Percentiles rank a stretch among this genome's conserved stretches.
Conservation (phyloP, 2,888 invertebrate genomes). For the Taphrorychus bicolor region DNA sequence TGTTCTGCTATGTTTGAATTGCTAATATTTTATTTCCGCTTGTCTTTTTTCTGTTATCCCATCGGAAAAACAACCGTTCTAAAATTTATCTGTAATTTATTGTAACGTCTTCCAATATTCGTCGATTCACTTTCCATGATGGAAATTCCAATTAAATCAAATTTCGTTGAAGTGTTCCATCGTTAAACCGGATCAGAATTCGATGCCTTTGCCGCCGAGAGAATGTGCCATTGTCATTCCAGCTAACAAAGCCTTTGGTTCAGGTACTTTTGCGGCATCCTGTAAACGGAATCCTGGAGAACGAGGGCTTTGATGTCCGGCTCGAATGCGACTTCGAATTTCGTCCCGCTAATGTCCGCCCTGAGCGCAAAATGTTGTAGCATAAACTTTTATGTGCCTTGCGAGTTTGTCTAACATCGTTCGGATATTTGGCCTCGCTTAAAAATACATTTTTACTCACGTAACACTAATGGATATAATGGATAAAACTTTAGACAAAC, state of each 20-base stretch:
- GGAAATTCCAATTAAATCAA: conserved; percentile 11
- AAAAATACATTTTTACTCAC: conserved; percentile 2
- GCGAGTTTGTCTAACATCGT: neutral
- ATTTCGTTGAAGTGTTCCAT: conserved; percentile 1
- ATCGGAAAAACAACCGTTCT: neutral
- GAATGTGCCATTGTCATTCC: conserved; percentile 17
- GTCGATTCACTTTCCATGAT: neutral
- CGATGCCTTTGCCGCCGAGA: conserved; percentile 11
- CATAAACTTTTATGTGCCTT: neutral
- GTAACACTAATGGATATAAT: conserved; percentile 12
- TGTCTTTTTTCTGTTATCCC: conserved; percentile 2
- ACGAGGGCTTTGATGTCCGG: neutral
- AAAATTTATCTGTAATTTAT: neutral
- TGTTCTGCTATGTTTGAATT: neutral
- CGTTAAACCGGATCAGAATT: conserved; percentile 14
- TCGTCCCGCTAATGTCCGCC: neutral
- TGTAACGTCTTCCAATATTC: neutral
- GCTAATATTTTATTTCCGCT: conserved; percentile 8
- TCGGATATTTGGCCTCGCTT: neutral
- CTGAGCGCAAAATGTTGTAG: neutral
- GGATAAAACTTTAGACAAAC: conserved; percentile 25
- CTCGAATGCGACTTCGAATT: neutral
- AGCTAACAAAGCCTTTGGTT: conserved; percentile 8
- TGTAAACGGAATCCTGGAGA: conserved; percentile 4
- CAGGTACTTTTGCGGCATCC: conserved; percentile 13